Percentiles rank a stretch among this genome's conserved stretches.
These are phyloP conservation scores for Cheiracanthium punctorium DNA, from an alignment of 2,888 invertebrate genomes.

Conservation along the genomic window DNA sequence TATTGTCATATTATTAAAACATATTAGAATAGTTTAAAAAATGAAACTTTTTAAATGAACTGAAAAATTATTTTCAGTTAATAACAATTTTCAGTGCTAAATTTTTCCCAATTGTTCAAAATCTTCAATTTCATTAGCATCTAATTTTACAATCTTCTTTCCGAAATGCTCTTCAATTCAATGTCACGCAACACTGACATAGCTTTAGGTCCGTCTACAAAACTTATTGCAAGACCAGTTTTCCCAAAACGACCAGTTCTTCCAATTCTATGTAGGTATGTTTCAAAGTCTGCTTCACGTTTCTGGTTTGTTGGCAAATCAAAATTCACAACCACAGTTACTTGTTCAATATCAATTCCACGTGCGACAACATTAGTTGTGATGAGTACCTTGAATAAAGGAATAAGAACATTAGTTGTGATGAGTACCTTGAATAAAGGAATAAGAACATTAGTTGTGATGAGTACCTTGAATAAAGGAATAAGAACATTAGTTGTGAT, in stretches of 20 bases:
- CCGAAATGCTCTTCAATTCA: constrained; percentile 92
- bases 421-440: too few species aligned
- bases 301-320: constrained; percentile 91
- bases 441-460: too few species aligned
- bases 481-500: too few species aligned
- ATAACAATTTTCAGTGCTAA: neutral
- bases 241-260: constrained; percentile 99
- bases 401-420: too few species aligned
- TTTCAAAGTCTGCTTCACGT: constrained; percentile 88
- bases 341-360: constrained; percentile 97
- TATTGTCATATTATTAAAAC: too few species aligned
- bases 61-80: neutral
- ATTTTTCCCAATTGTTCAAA: constrained; percentile 85
- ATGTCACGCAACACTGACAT: constrained; percentile 86
- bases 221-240: constrained; percentile 95
- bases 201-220: constrained; percentile 87
- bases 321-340: constrained; percentile 98
- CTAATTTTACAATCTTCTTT: constrained; percentile 84
- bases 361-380: constrained; percentile 70
- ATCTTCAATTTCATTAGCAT: constrained; percentile 93
- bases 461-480: too few species aligned
- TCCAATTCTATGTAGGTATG: constrained; percentile 97
- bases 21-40: too few species aligned
- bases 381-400: constrained; percentile 50
- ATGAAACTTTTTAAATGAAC: neutral